Conservation (phyloP, 64 coral and sea anemone genomes). For the Pachyseris speciosa region DNA sequence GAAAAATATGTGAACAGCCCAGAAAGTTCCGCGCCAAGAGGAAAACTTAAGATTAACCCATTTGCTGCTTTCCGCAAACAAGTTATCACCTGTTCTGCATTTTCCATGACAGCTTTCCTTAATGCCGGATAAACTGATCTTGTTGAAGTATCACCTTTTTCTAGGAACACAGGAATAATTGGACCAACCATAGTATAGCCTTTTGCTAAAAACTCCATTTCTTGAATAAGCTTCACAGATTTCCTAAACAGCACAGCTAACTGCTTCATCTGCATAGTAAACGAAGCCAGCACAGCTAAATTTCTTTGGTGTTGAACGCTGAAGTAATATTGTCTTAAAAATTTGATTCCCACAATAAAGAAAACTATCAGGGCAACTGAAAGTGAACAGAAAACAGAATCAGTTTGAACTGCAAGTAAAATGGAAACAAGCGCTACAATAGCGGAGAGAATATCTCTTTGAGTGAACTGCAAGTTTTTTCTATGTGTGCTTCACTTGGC, state of each 20-base stretch:
- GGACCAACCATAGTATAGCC: conserved; percentile 79
- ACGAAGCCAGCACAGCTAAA: conserved; percentile 33
- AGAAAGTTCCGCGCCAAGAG: conserved; percentile 57
- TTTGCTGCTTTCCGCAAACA: conserved; percentile 32
- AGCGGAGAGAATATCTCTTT: not conserved
- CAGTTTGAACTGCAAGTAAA: not conserved
- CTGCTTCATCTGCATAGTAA: conserved; percentile 37
- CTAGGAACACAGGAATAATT: conserved; percentile 32
- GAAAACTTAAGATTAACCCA: conserved; percentile 12
- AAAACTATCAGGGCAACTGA: not conserved
- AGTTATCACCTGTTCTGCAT: conserved; percentile 23
- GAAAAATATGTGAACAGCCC: conserved; percentile 78
- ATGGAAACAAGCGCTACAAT: not conserved
- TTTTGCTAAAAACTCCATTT: conserved; percentile 74
- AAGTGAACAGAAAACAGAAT: not conserved
- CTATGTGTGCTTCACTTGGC: not conserved
- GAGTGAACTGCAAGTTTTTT: not conserved
- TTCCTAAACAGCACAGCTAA: conserved; percentile 62
- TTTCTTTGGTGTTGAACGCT: conserved; percentile 32
- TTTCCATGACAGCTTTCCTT: conserved; percentile 54
- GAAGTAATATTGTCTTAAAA: conserved; percentile 20
- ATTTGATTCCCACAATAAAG: not conserved
- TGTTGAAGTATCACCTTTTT: conserved; percentile 6
- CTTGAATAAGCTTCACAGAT: conserved; percentile 82
- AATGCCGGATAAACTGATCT: conserved; percentile 67